Evolutionary conservation across 2,797 vertebrate genomes (phyloP).

Genomic region (Sciaenops ocellatus): DNA sequence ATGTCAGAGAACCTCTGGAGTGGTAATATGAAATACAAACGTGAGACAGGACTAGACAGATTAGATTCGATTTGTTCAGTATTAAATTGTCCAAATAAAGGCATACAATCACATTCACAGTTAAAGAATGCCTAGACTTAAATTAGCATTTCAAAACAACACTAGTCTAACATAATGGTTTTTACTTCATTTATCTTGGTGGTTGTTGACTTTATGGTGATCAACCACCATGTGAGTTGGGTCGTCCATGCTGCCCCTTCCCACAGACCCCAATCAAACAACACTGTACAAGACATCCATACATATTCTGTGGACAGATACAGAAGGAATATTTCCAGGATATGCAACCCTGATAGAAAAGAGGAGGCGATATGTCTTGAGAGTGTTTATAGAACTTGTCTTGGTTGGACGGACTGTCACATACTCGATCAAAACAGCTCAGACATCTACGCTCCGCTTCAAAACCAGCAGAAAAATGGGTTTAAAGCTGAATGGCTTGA

Average conservation of each 20-base stretch:
- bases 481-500: neutral
- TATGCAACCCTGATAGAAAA: conserved; percentile 10
- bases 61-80: too few relatives aligned
- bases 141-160: neutral
- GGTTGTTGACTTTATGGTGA: neutral
- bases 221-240: neutral
- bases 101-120: neutral
- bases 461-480: neutral
- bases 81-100: neutral
- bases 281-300: conserved; percentile 6
- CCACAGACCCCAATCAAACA: conserved; percentile 19
- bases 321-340: conserved; percentile 34
- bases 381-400: conserved; percentile 36
- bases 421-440: conserved; percentile 13
- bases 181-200: neutral
- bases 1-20: conserved; percentile 13
- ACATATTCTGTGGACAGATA: conserved; percentile 21
- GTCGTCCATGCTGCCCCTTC: neutral
- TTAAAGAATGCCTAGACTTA: neutral
- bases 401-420: conserved; percentile 12
- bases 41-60: neutral
- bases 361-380: neutral
- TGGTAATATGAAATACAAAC: neutral
- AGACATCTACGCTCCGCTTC: conserved; percentile 6
- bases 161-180: neutral